phyloP scores from a whole-genome alignment of 2,113 vertebrate species.

The Lasiurus cinereus region DNA sequence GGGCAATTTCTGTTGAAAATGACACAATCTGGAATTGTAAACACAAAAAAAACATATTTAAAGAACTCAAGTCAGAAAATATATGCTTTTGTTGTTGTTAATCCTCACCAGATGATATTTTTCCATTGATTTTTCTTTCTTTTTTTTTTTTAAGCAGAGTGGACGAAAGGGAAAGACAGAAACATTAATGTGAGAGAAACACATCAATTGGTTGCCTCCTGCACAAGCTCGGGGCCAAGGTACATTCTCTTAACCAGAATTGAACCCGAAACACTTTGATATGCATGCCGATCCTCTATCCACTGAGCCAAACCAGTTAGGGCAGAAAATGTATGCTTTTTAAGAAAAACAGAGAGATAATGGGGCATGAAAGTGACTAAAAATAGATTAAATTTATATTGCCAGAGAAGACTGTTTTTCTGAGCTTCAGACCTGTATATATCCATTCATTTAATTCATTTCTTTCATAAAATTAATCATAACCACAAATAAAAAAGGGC shows the following conservation, averaged over 20 bases:
- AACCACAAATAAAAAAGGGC: background rate
- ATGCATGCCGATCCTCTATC: too few relatives aligned
- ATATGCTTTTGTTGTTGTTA: background rate
- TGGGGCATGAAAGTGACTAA: background rate
- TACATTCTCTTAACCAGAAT: too few relatives aligned
- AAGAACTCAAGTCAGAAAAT: background rate
- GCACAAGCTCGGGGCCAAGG: too few relatives aligned
- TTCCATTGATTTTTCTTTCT: too few relatives aligned
- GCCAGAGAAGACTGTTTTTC: background rate
- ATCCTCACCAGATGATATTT: too few relatives aligned
- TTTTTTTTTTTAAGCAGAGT: too few relatives aligned
- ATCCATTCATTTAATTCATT: background rate
- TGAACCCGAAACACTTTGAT: too few relatives aligned
- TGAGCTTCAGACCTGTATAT: background rate
- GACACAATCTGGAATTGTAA: background rate
- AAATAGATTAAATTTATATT: background rate
- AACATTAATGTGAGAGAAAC: too few relatives aligned
- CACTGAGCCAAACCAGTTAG: too few relatives aligned
- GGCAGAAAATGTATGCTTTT: background rate
- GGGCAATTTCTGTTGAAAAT: constrained; percentile 12
- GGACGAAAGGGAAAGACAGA: too few relatives aligned
- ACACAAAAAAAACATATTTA: background rate
- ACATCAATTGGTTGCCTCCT: too few relatives aligned
- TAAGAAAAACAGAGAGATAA: background rate
- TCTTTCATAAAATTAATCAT: constrained; percentile 8